Base-by-base conservation (phyloP, 2,888 invertebrate species). In the Pristionchus entomophagus region DNA sequence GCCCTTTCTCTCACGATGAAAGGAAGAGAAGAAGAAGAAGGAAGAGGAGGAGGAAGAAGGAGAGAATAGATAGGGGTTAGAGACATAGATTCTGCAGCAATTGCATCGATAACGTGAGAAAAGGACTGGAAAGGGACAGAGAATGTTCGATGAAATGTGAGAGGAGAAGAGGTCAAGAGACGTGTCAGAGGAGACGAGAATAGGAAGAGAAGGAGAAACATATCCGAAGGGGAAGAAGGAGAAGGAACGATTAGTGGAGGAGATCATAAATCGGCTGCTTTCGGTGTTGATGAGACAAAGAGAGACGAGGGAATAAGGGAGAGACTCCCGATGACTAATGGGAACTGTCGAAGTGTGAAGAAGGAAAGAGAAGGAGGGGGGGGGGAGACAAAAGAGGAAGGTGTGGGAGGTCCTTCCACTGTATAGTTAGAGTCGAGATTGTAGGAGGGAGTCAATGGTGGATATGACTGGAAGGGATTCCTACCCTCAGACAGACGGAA, bases 391-490 rank as follows among this genome's bases (percentile, higher is more conserved):
- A 69, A 84, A 1, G 1, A 41, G 65, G 41, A 62, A 49, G 49
- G 83, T 38, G 83, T 32, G 59, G 26, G 53, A 26, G 51, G 84
- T 22, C 32, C 45, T n/a, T 32, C 45, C 19, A 82, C 38, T 56
- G 78, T 49, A 78, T 32, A 53, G 78, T 53, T 49, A 78, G 32
- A 53, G 78, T 53, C 51, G 49, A 53, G 51, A 53, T 51, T 49
- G n/a, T n/a, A 77, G 51, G n/a, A 49, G 45, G 29, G 77, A 19
- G 26, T 10, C 45, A 77, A 41, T 59, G 29, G 78, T 29, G 32
- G 51, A 51, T 41, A 51, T 78, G 59, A 59, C 38, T 38, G 32
- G 82, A 45, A 59, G 73, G 38, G 73, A 73, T 73, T 73, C 73
- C 73, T n/a, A 1, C 26, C 73, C 14, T 2, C 22, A 3, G 1